A percentile compares a stretch with the other conserved stretches of the same genome.
Evolutionary conservation across 2,888 invertebrate species (phyloP).

Genomic region (Listrodromus nycthemerus): DNA sequence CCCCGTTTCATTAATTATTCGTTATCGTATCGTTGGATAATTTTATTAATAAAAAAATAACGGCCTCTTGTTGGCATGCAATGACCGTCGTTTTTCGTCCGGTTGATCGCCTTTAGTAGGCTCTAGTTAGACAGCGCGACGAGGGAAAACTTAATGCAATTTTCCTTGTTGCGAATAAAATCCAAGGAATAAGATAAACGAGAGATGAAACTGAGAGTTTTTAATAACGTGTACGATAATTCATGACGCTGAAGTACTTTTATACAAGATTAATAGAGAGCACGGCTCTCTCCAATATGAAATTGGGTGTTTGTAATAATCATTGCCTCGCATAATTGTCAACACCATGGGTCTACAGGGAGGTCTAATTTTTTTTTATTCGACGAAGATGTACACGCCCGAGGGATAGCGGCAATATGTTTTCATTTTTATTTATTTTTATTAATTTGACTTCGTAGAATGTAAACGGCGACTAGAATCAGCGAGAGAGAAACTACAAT

Average conservation of each 20-base stretch:
- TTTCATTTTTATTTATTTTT: background rate
- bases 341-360: slow-evolving; percentile 10
- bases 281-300: slow-evolving; percentile 31
- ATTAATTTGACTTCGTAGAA: slow-evolving; percentile 32
- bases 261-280: slow-evolving; percentile 11
- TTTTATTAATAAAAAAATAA: background rate
- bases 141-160: too few relatives aligned
- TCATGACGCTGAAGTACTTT: background rate
- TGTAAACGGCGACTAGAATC: slow-evolving; percentile 10
- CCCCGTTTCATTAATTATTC: background rate
- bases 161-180: too few relatives aligned
- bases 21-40: background rate
- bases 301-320: slow-evolving; percentile 35
- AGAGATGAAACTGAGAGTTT: background rate
- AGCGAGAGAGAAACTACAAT: slow-evolving; percentile 37
- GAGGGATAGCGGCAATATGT: background rate
- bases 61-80: background rate
- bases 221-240: background rate
- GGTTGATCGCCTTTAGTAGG: too few relatives aligned
- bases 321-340: slow-evolving; percentile 54
- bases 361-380: slow-evolving; percentile 15
- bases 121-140: too few relatives aligned
- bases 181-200: too few relatives aligned
- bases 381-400: background rate
- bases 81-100: background rate